Percentiles rank a stretch among this genome's conserved stretches.
phyloP scores from a whole-genome alignment of 2,888 invertebrate species.

The Pteria penguin region DNA sequence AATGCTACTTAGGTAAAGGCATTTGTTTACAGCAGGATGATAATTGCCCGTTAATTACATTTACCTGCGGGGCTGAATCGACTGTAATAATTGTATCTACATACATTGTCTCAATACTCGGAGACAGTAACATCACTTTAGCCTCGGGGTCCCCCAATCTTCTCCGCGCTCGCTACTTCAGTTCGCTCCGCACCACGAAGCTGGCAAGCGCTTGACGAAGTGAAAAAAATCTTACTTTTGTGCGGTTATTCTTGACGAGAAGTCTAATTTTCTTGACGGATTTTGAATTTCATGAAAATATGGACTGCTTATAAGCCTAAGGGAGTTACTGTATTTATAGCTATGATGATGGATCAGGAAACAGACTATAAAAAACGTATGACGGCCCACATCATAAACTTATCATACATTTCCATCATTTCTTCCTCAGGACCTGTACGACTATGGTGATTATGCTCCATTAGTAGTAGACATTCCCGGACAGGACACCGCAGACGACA shows the following conservation, averaged over 20 bases:
- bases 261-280: too few species aligned
- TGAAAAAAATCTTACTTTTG: too few species aligned
- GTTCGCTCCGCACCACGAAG: background rate
- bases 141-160: conserved; percentile 9
- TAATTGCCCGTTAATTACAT: conserved; percentile 31
- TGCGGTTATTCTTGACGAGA: too few species aligned
- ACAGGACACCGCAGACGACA: conserved; percentile 5
- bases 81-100: conserved; percentile 32
- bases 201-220: background rate
- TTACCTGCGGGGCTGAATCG: conserved; percentile 22
- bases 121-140: conserved; percentile 28
- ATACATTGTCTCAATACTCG: conserved; percentile 33
- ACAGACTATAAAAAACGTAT: background rate
- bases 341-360: conserved; percentile 13
- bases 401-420: conserved; percentile 31
- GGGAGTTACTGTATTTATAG: conserved; percentile 6
- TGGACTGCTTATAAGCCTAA: too few species aligned
- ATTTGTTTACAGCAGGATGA: conserved; percentile 27
- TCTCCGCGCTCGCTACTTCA: background rate
- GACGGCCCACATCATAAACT: conserved; percentile 34
- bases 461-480: conserved; percentile 59
- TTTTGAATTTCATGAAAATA: too few species aligned
- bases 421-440: conserved; percentile 54
- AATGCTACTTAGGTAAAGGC: conserved; percentile 11
- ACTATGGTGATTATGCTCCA: conserved; percentile 60